Base-by-base conservation (phyloP, 1,140 invertebrate species). In the Drosophila bocqueti region DNA sequence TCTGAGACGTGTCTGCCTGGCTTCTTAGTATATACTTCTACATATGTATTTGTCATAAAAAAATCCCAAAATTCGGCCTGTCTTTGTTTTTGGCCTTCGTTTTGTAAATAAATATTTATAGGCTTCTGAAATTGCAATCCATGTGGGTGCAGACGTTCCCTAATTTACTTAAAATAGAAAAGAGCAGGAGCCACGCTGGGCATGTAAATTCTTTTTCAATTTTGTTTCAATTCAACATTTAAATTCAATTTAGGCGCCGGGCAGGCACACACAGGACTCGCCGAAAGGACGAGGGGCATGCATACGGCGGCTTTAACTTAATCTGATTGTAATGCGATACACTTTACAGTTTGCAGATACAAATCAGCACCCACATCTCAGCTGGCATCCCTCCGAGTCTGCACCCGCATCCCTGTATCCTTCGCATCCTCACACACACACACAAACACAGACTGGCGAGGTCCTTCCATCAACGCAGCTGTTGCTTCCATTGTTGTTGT, bases 241-340 rank as follows among this genome's bases (percentile, higher is more conserved):
- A 89, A 89, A 87, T 84, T 87, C 83, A 87, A 89, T 87, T 87
- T 87, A 80, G 68, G 58, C 71, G 9, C 47, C 54, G 24, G 58
- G 36, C 43, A 43, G 15, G 24, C 52, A 45, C 3, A 38, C 18
- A 16, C 40, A 50, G 40, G 10, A 38, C 52, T 43, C 2, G 11
- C 18, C 18, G 40, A 15, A 2, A 1, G 40, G 34, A 36, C 13
- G 26, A 43, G 63, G 24, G 40, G 31, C 43, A 54, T 76, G 68
- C 81, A 83, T 68, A 58, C 66, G 84, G 65, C 62, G 81, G 84
- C 84, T 79, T 89, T 79, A 90, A 90, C 77, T 90, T 89, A 89
- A 89, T 89, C 84, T 84, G 84, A 89, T 89, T 89, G 84, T 89
- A 89, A 89, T 89, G 61, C 85, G 84, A 89, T 89, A 89, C 84